Evolutionary conservation across 2,888 invertebrate species (phyloP), one percentile per base, ranked within the genome.

Genomic region (Agrochola macilenta): DNA sequence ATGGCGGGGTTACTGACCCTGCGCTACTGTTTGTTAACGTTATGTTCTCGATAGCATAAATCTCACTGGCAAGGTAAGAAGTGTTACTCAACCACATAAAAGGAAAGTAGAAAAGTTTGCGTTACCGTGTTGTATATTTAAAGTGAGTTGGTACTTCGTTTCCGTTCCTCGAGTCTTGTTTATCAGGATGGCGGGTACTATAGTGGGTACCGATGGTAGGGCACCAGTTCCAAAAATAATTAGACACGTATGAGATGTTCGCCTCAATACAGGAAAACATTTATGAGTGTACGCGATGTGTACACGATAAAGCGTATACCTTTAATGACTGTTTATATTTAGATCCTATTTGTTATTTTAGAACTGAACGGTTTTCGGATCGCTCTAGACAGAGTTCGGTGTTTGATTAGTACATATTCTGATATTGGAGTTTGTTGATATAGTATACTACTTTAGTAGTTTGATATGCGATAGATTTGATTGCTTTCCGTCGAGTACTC

Each of bases 221-320:
- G 87, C 76, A 79, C 66, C 58, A 63, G 85, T 88, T 90, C 90
- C 85, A 90, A 89, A 91, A 90, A 92, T 92, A 92, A 89, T 89
- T 84, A 84, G 85, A 83, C 88, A 83, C 79, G 80, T 81, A 86
- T 70, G 82, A 82, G 87, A 89, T 83, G 82, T 83, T 84, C 90
- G 87, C 87, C 87, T 88, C 89, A 89, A 88, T 91, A 91, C 93
- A 92, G 93, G 93, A 93, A 93, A 92, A 84, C 92, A 90, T 92
- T 92, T 90, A 92, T 89, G 92, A 91, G 88, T 89, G 87, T 82
- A 90, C 88, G 89, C 92, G 91, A 90, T 88, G 91, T 92, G 92
- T 92, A 89, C 91, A 92, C 91, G 90, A 92, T 90, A 89, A 85
- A 88, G 39, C 82, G 85, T 89, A 83, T 87, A 91, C 89, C 89